These are phyloP conservation scores for Spisula solida DNA, from an alignment of 2,888 invertebrate species.

Conservation along the genomic window DNA sequence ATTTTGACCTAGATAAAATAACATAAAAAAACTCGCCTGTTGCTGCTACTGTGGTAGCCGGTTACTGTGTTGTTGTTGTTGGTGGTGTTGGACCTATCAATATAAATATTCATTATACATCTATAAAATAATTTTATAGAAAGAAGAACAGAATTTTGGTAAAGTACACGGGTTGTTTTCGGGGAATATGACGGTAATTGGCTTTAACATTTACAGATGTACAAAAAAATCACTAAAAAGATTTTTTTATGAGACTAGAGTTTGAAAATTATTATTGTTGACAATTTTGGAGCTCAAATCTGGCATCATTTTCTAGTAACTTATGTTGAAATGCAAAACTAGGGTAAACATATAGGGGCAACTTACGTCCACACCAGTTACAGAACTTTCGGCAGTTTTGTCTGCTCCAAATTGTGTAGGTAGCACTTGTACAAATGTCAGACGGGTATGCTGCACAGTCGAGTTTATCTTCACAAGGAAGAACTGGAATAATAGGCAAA, in stretches of 20 bases:
- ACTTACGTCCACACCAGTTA: conserved; percentile 54
- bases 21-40: not conserved
- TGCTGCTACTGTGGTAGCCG: not conserved
- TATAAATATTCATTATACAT: not conserved
- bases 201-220: not conserved
- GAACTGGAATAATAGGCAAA: not conserved
- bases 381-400: conserved; percentile 54
- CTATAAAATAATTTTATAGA: not conserved
- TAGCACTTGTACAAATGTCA: conserved; percentile 30
- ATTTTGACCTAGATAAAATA: not conserved
- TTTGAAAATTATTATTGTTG: no score
- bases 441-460: conserved; percentile 43
- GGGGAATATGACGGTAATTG: not conserved
- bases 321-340: not conserved
- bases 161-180: not conserved
- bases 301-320: not conserved
- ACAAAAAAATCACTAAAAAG: not conserved
- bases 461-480: conserved; percentile 37
- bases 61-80: not conserved
- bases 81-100: not conserved
- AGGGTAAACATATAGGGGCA: not conserved
- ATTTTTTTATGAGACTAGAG: no score
- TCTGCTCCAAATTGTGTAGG: conserved; percentile 44
- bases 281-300: no score
- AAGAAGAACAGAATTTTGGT: not conserved